Evolutionary conservation across 2,113 vertebrate species (phyloP).

Genomic region (Prochilodus magdalenae): DNA sequence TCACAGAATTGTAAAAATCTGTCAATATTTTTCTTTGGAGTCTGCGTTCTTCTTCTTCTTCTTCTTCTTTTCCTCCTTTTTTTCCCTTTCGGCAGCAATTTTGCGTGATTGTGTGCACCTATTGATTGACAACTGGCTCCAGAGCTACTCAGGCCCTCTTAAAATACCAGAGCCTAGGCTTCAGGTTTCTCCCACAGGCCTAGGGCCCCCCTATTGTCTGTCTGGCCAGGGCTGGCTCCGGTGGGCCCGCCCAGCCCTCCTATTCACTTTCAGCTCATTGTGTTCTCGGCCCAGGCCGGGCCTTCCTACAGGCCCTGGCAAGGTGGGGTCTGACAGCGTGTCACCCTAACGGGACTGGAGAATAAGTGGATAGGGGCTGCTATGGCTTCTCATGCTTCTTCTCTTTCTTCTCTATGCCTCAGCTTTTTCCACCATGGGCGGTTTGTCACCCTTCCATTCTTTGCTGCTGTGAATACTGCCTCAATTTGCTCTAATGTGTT

Average conservation of each 20-base stretch:
- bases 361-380: constrained; percentile 61
- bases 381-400: constrained; percentile 63
- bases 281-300: constrained; percentile 62
- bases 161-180: constrained; percentile 80
- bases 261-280: constrained; percentile 75
- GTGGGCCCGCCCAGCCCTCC: constrained; percentile 66
- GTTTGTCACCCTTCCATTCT: constrained; percentile 6
- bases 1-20: constrained; percentile 59
- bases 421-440: constrained; percentile 19
- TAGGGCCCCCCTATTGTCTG: constrained; percentile 78
- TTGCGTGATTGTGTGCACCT: constrained; percentile 74
- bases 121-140: constrained; percentile 88
- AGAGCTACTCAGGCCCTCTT: constrained; percentile 84
- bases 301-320: constrained; percentile 60
- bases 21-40: constrained; percentile 73
- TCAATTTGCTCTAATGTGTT: constrained; percentile 2
- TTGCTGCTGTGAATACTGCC: background rate
- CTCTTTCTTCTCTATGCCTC: constrained; percentile 46
- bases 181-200: constrained; percentile 83
- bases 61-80: no score
- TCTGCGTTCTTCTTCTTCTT: constrained; percentile 60
- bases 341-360: constrained; percentile 69
- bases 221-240: constrained; percentile 76
- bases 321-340: constrained; percentile 72
- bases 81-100: constrained; percentile 60